These are phyloP conservation scores for Aethes cnicana DNA, from an alignment of 2,888 invertebrate genomes.

Conservation along the genomic window DNA sequence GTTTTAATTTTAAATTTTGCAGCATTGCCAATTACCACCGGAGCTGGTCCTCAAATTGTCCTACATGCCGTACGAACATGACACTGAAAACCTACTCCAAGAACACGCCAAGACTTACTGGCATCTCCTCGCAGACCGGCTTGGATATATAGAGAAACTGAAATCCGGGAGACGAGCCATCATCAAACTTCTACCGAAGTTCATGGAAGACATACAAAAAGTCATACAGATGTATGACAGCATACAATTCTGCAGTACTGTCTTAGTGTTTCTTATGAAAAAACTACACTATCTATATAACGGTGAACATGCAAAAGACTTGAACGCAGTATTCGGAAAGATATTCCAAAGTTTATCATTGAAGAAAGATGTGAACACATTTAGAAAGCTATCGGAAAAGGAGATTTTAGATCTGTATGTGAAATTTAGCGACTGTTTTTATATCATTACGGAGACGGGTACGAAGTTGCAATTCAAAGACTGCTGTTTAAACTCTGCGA, in stretches of 20 bases:
- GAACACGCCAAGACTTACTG: slow-evolving; percentile 70
- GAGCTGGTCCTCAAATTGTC: slow-evolving; percentile 66
- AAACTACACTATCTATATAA: slow-evolving; percentile 58
- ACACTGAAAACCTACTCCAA: slow-evolving; percentile 45
- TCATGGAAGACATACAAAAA: slow-evolving; percentile 56
- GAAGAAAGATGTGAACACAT: slow-evolving; percentile 47
- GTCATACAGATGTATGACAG: slow-evolving; percentile 57
- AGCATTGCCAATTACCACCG: slow-evolving; percentile 54
- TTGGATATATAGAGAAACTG: slow-evolving; percentile 59
- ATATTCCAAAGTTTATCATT: slow-evolving; percentile 51
- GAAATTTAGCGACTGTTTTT: slow-evolving; percentile 63
- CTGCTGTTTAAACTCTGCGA: slow-evolving; percentile 41
- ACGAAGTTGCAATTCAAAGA: slow-evolving; percentile 49
- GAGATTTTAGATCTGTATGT: slow-evolving; percentile 52
- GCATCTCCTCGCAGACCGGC: slow-evolving; percentile 61
- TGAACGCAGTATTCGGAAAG: slow-evolving; percentile 46
- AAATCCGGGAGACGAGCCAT: slow-evolving; percentile 48
- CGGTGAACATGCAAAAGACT: slow-evolving; percentile 43
- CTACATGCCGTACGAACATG: slow-evolving; percentile 62
- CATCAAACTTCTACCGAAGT: slow-evolving; percentile 56
- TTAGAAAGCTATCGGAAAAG: slow-evolving; percentile 49
- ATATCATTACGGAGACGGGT: slow-evolving; percentile 57
- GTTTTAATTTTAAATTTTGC: no score
- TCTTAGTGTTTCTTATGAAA: slow-evolving; percentile 57
- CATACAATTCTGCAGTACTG: slow-evolving; percentile 51